These are phyloP conservation scores for Zaprionus inermis DNA, from an alignment of 1,140 invertebrate species.

Conservation along the genomic window DNA sequence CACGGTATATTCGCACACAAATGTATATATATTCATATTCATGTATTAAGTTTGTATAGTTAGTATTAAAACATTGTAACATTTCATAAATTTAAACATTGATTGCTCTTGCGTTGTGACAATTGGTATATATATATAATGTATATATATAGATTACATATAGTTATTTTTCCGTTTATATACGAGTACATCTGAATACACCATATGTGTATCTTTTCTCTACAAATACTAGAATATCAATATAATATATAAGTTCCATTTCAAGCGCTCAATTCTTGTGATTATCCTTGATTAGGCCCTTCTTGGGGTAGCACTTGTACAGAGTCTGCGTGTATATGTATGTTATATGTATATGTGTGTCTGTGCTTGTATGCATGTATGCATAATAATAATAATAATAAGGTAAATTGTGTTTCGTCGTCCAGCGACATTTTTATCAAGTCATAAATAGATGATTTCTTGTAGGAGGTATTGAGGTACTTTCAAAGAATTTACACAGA, in stretches of 20 bases:
- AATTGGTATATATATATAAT: constrained; percentile 63
- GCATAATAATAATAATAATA: constrained; percentile 12
- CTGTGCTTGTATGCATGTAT: constrained; percentile 17
- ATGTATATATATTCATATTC: constrained; percentile 32
- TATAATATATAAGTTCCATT: constrained; percentile 17
- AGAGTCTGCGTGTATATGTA: not conserved
- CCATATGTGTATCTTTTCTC: constrained; percentile 28
- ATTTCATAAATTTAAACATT: constrained; percentile 80
- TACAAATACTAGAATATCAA: constrained; percentile 21
- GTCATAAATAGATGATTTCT: constrained; percentile 36
- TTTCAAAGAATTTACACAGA: constrained; percentile 2
- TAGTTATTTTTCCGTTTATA: constrained; percentile 12
- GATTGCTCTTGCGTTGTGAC: constrained; percentile 79
- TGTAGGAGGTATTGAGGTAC: not conserved
- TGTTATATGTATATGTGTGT: constrained; percentile 5
- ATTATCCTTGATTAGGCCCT: constrained; percentile 54
- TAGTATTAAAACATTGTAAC: constrained; percentile 72
- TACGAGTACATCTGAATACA: constrained; percentile 55
- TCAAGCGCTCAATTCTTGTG: constrained; percentile 37
- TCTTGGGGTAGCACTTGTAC: constrained; percentile 11
- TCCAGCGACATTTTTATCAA: constrained; percentile 76
- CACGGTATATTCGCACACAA: constrained; percentile 26
- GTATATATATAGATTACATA: constrained; percentile 1
- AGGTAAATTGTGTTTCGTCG: constrained; percentile 50
- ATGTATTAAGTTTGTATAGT: constrained; percentile 38